A percentile compares a stretch with the other conserved stretches of the same genome.
phyloP scores from a whole-genome alignment of 1,140 invertebrate genomes.

The Trypoxylus dichotomus region DNA sequence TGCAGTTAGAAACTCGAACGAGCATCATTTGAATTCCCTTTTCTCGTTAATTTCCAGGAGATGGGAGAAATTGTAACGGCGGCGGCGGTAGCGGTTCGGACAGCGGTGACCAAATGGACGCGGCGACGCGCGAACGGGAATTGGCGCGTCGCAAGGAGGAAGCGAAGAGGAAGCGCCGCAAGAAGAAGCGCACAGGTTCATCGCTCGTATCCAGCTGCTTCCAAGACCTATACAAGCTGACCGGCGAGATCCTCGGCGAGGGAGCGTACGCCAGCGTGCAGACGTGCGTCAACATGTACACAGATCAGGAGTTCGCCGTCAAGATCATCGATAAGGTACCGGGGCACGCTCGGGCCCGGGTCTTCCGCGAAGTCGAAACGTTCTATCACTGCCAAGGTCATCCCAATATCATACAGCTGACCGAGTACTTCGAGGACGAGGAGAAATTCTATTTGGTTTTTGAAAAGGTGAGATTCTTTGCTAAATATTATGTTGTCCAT shows the following conservation, averaged over 20 bases:
- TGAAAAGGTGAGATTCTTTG: constrained; percentile 72
- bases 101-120: constrained; percentile 53
- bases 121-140: constrained; percentile 58
- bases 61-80: constrained; percentile 6
- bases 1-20: no score
- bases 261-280: constrained; percentile 96
- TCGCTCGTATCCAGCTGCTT: constrained; percentile 86
- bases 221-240: constrained; percentile 93
- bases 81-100: constrained; percentile 50
- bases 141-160: constrained; percentile 79
- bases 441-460: constrained; percentile 97
- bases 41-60: neutral
- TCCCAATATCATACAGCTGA: constrained; percentile 95
- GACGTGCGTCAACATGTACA: constrained; percentile 89
- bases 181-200: constrained; percentile 85
- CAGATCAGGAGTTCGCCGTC: constrained; percentile 92
- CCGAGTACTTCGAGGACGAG: constrained; percentile 97
- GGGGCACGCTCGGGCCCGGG: constrained; percentile 86
- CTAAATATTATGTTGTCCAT: no score
- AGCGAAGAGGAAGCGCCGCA: constrained; percentile 80
- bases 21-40: no score
- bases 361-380: constrained; percentile 97
- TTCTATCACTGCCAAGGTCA: constrained; percentile 97
- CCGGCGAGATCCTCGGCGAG: constrained; percentile 92
- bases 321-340: constrained; percentile 97